Conservation (phyloP, 2,113 vertebrate species). For the Mesocricetus auratus region DNA sequence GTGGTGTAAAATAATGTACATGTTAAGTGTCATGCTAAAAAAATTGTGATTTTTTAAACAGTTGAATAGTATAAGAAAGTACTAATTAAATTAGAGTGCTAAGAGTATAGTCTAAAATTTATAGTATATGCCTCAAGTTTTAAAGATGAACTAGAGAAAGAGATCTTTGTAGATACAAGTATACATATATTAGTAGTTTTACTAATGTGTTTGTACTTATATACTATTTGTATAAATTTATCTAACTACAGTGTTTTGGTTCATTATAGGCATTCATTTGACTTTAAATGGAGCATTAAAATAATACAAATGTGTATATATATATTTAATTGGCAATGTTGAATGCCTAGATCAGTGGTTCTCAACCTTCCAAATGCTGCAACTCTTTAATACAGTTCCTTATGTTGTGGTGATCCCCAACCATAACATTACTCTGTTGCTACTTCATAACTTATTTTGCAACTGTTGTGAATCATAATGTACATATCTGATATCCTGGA, state of each 20-base stretch:
- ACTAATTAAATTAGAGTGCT: conserved; percentile 22
- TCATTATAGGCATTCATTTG: conserved; percentile 34
- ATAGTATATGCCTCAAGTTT: conserved; percentile 22
- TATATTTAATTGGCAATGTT: conserved; percentile 43
- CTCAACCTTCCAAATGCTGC: neutral
- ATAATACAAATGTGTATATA: neutral
- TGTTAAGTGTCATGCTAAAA: conserved; percentile 24
- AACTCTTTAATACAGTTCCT: neutral
- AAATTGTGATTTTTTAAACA: conserved; percentile 23
- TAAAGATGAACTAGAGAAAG: conserved; percentile 35
- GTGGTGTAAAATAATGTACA: conserved; percentile 4
- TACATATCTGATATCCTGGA: neutral
- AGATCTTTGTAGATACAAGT: neutral
- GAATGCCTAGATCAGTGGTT: neutral
- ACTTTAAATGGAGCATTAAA: conserved; percentile 21
- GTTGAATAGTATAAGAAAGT: neutral
- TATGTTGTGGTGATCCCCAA: neutral
- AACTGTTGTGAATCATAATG: neutral
- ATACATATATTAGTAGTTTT: neutral
- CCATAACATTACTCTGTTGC: neutral
- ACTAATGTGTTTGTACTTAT: neutral
- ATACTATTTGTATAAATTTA: conserved; percentile 2
- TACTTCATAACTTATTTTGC: neutral
- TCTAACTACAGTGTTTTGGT: conserved; percentile 24
- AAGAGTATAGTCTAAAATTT: neutral